phyloP scores from a whole-genome alignment of 2,888 invertebrate species.

The Creontiades dilutus region DNA sequence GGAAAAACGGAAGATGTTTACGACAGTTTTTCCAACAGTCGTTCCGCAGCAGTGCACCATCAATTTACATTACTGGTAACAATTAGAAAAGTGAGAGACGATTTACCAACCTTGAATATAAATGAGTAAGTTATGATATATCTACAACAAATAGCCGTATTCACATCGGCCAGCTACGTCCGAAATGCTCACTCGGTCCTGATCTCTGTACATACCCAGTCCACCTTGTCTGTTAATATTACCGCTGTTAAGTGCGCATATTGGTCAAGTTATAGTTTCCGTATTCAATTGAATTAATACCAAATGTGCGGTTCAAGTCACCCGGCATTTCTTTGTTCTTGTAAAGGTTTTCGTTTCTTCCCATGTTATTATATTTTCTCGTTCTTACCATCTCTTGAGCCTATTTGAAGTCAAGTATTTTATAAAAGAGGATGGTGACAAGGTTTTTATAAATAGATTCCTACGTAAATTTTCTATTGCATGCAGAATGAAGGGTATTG shows the following conservation, averaged over 20 bases:
- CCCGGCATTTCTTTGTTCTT: slow-evolving; percentile 20
- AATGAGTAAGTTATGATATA: too few species aligned
- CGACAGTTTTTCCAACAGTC: not conserved
- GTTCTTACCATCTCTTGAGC: too few species aligned
- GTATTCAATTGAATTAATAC: not conserved
- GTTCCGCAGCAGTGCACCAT: not conserved
- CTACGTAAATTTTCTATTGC: too few species aligned
- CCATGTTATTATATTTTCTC: too few species aligned
- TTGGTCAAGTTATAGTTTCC: too few species aligned
- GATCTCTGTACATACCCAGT: not conserved
- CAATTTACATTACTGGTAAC: too few species aligned
- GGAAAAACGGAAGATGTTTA: not conserved
- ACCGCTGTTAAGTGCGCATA: too few species aligned
- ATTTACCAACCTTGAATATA: not conserved
- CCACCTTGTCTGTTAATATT: not conserved
- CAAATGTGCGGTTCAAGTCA: not conserved
- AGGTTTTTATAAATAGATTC: too few species aligned
- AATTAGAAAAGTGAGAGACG: not conserved
- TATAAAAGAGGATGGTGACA: too few species aligned
- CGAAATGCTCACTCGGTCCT: not conserved
- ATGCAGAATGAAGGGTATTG: too few species aligned
- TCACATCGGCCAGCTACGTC: not conserved
- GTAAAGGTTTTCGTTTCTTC: not conserved
- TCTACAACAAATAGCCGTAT: not conserved
- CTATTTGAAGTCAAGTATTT: too few species aligned